Evolutionary conservation across 2,888 invertebrate species (phyloP), one percentile per base, ranked within the genome.

Genomic region (Rhaphigaster nebulosa): DNA sequence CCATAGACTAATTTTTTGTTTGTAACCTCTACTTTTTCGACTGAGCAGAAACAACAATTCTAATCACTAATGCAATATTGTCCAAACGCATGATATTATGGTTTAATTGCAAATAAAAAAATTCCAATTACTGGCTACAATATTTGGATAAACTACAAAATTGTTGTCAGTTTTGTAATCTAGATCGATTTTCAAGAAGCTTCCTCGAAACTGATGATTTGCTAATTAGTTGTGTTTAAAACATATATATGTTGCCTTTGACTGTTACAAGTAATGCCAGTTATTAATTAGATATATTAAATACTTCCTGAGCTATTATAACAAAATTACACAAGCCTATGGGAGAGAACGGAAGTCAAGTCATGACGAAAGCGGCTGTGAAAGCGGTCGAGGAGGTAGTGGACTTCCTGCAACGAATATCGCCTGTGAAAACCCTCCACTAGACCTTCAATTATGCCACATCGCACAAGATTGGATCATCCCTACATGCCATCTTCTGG

Each of bases 321-420:
- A 80, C 41, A 6, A 26, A 23, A 80, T n/a, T 84, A 45, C 45
- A n/a, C n/a, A 6, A 38, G 13, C 13, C 23, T n/a, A 45, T 84
- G 12, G 45, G n/a, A 84, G 13, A 84, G n/a, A 50, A 45, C 84
- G 84, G 84, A 84, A 84, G 84, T 41, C 13, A 12, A 20, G 20
- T 26, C 26, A 41, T 84, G 84, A 84, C 45, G 84, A 84, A 84
- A 45, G 45, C 18, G n/a, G 13, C 1, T 13, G 84, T 45, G 84
- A 84, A 84, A 84, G 84, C 84, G n/a, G 45, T 41, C 45, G n/a
- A 34, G 45, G 80, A 84, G 26, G 45, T 50, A 84, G 84, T 84
- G 41, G 84, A 84, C 84, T 84, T 84, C 84, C 84, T 84, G 45
- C 38, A 60, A n/a, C 34, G 15, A 23, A 26, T 23, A 38, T 38